phyloP scores from a whole-genome alignment of 2,888 invertebrate genomes.

The Nudaria mundana region DNA sequence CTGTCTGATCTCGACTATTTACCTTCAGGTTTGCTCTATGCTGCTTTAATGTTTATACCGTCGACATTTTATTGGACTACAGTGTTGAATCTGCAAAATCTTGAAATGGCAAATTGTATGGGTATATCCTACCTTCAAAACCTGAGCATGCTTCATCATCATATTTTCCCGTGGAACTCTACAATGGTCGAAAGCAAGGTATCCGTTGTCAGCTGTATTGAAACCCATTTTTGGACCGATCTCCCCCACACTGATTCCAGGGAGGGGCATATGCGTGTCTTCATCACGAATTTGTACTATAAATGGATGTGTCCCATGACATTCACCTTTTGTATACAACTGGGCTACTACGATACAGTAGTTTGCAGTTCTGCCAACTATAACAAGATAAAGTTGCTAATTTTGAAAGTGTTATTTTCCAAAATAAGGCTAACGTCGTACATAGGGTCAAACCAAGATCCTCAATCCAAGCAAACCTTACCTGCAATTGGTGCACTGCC shows the following conservation, averaged over 20 bases:
- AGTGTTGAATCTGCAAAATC: too few species aligned
- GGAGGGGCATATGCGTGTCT: slow-evolving; percentile 90
- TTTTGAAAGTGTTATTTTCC: too few species aligned
- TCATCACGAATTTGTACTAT: slow-evolving; percentile 93
- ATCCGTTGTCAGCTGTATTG: slow-evolving; percentile 95
- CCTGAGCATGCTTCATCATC: slow-evolving; percentile 96
- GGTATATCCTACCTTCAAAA: slow-evolving; percentile 59
- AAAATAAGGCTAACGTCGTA: too few species aligned
- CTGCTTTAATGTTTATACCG: too few species aligned
- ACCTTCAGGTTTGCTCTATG: too few species aligned
- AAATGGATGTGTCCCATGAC: slow-evolving; percentile 94
- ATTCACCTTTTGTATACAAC: slow-evolving; percentile 88
- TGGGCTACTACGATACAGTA: slow-evolving; percentile 95
- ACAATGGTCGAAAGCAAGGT: slow-evolving; percentile 90
- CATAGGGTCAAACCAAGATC: too few species aligned
- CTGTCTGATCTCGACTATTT: too few species aligned
- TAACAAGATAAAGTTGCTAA: slow-evolving; percentile 37
- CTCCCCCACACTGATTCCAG: slow-evolving; percentile 94
- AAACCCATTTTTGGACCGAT: slow-evolving; percentile 96
- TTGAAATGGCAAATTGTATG: too few species aligned
- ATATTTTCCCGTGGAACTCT: slow-evolving; percentile 92
- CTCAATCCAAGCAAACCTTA: too few species aligned
- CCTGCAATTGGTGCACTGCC: too few species aligned
- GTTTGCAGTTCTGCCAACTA: slow-evolving; percentile 95
- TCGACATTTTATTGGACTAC: too few species aligned